phyloP scores from a whole-genome alignment of 2,888 invertebrate genomes.

The Bimastos eiseni region DNA sequence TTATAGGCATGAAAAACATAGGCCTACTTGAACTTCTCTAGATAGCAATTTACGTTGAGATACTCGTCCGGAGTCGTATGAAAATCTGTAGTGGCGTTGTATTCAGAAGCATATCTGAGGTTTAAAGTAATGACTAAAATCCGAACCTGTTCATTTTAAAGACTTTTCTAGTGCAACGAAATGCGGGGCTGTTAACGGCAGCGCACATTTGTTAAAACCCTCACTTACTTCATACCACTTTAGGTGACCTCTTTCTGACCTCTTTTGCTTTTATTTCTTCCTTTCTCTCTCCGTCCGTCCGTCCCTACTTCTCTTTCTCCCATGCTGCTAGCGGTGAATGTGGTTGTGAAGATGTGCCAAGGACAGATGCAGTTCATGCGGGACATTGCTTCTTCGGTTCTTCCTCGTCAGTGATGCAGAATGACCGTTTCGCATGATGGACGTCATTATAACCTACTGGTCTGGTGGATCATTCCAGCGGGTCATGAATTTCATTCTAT shows the following conservation, averaged over 20 bases:
- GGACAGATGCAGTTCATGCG: not conserved
- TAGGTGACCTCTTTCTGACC: not conserved
- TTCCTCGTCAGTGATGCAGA: not conserved
- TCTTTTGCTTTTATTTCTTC: no score
- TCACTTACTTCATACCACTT: not conserved
- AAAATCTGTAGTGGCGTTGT: not conserved
- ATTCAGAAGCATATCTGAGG: not conserved
- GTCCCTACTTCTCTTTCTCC: not conserved
- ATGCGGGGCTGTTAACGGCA: not conserved
- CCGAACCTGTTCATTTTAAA: not conserved
- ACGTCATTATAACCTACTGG: not conserved
- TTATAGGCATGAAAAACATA: no score
- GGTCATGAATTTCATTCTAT: not conserved
- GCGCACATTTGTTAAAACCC: not conserved
- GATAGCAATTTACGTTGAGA: no score
- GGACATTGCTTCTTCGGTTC: not conserved
- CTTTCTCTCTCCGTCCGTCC: not conserved
- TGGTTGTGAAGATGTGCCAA: not conserved
- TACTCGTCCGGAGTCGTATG: no score
- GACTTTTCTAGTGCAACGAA: not conserved
- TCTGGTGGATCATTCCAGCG: not conserved
- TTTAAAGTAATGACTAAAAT: not conserved
- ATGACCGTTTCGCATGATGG: not conserved
- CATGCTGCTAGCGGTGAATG: not conserved
- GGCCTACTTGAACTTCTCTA: no score